Evolutionary conservation across 2,888 invertebrate genomes (phyloP).

Genomic region (Zygaena filipendulae): DNA sequence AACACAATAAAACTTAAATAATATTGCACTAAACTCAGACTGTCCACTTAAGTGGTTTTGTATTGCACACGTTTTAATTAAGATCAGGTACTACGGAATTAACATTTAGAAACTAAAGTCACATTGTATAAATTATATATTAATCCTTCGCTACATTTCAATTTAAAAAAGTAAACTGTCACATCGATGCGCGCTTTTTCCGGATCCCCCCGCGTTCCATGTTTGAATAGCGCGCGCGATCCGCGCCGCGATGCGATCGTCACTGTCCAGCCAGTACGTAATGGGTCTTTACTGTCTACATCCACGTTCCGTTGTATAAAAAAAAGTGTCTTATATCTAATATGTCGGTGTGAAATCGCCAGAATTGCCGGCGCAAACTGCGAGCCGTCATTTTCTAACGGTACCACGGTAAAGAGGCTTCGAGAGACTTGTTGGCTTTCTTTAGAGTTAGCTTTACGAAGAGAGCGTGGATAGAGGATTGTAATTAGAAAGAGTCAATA

Average conservation of each 20-base stretch:
- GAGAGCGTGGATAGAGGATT: slow-evolving; percentile 5
- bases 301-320: slow-evolving; percentile 22
- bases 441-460: slow-evolving; percentile 22
- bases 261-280: slow-evolving; percentile 25
- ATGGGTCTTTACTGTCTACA: slow-evolving; percentile 18
- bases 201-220: slow-evolving; percentile 21
- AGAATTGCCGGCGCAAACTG: slow-evolving; percentile 26
- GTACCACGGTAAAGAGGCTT: slow-evolving; percentile 29
- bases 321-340: slow-evolving; percentile 30
- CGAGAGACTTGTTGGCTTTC: slow-evolving; percentile 19
- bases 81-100: slow-evolving; percentile 42
- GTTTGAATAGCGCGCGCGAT: slow-evolving; percentile 31
- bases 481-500: slow-evolving; percentile 24
- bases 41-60: slow-evolving; percentile 41
- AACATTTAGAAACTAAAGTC: slow-evolving; percentile 19
- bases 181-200: slow-evolving; percentile 16
- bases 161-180: slow-evolving; percentile 17
- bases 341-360: slow-evolving; percentile 53
- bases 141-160: slow-evolving; percentile 6
- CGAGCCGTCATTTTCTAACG: slow-evolving; percentile 48
- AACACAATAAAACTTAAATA: slow-evolving; percentile 22
- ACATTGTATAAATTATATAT: slow-evolving; percentile 16
- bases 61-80: slow-evolving; percentile 45
- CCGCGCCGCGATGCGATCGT: slow-evolving; percentile 23
- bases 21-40: slow-evolving; percentile 59